Base-by-base conservation (phyloP, 2,888 invertebrate species). In the Iselma pallidipennis region DNA sequence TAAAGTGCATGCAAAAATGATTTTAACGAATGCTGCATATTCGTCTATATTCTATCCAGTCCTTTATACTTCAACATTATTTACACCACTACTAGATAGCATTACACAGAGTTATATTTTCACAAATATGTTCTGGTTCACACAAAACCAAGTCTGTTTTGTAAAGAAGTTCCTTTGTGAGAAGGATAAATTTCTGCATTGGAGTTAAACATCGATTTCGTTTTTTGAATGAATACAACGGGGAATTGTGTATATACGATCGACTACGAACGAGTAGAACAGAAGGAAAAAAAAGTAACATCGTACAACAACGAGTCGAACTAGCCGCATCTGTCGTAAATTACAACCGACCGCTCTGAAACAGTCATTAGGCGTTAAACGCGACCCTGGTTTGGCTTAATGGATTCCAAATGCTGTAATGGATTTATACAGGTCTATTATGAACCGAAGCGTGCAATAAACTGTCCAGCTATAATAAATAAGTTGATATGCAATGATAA, bases 351-450 rank as follows among this genome's bases (percentile, higher is more conserved):
- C 57, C 58, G 54, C 45, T 62, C 59, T 57, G 60, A 60, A 66
- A 58, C 65, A 66, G 60, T 66, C 66, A 65, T 66, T 66, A 66
- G 59, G 65, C 56, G 64, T 54, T 66, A 64, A 66, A 64, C 64
- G 66, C 66, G 60, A 60, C 59, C 63, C 59, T 63, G 57, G 65
- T 63, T 55, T 57, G 33, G 57, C 50, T 59, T 67, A 67, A 67
- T 67, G 65, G 67, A 65, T 63, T 65, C 57, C 53, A 51, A 65
- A 67, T 65, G 60, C 59, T 65, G 31, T 67, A 66, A 67, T 67
- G 65, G 67, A 63, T 65, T 57, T 62, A 62, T 59, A 62, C 55
- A 55, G 55, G 62, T 42, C 58, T 31, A 52, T 61, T 61, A 48
- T 57, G 31, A 23, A 52, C 28, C 29, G 29, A 16, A 12, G 6